Evolutionary conservation across 2,113 vertebrate genomes (phyloP).

Genomic region (Alethe diademata): DNA sequence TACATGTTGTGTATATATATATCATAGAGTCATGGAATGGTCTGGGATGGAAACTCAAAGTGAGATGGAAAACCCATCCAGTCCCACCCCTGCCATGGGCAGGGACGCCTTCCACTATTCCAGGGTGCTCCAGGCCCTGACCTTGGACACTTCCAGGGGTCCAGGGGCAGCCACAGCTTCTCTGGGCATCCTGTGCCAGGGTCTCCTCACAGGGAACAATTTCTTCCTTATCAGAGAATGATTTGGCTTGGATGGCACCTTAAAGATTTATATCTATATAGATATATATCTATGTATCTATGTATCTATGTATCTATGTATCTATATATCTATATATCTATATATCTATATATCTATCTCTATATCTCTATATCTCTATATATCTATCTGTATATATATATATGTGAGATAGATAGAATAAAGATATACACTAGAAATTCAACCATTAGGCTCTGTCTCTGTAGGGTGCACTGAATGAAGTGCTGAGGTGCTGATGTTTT

Average conservation of each 20-base stretch:
- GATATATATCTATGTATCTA: too few relatives aligned
- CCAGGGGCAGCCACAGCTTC: not conserved
- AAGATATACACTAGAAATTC: not conserved
- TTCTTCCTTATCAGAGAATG: not conserved
- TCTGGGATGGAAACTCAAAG: not conserved
- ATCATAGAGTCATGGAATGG: not conserved
- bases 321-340: too few relatives aligned
- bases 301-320: too few relatives aligned
- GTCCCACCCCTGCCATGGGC: not conserved
- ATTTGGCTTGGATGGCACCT: not conserved
- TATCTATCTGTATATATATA: too few relatives aligned
- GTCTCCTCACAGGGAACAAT: not conserved
- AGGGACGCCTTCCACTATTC: not conserved
- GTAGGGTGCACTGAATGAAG: not conserved
- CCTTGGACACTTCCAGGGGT: not conserved
- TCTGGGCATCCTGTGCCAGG: not conserved
- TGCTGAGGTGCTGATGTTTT: not conserved
- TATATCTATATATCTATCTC: too few relatives aligned
- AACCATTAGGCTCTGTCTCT: not conserved
- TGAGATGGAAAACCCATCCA: not conserved
- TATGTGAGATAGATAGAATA: not conserved
- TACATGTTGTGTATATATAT: accelerated
- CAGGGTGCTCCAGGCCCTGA: not conserved
- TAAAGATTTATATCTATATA: not conserved
- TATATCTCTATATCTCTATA: too few relatives aligned